Conservation (phyloP, 2,888 invertebrate species). For the Gibbula magus region DNA sequence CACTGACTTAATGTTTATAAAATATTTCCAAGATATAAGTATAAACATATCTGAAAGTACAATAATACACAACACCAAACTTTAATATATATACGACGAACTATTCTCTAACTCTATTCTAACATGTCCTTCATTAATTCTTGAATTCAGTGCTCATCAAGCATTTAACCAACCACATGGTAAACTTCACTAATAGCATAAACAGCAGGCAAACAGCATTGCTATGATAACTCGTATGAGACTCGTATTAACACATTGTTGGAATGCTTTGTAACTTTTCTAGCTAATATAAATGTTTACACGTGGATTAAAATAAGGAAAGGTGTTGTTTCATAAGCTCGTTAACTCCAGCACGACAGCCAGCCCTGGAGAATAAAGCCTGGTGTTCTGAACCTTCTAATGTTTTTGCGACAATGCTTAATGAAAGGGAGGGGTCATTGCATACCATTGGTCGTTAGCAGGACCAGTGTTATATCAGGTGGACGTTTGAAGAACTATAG, state of each 20-base stretch:
- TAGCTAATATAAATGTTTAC: background rate
- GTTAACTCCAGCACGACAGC: background rate
- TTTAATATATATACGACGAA: too few species aligned
- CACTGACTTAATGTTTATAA: too few species aligned
- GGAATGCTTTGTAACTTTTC: background rate
- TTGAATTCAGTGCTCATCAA: too few species aligned
- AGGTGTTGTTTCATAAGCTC: background rate
- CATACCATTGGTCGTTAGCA: background rate
- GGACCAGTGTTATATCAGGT: background rate
- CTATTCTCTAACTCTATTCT: too few species aligned
- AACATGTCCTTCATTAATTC: too few species aligned
- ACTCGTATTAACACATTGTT: background rate
- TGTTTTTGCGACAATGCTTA: slow-evolving; percentile 8
- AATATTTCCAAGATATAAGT: too few species aligned
- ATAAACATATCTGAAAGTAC: too few species aligned
- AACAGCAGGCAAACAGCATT: too few species aligned
- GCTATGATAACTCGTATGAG: background rate
- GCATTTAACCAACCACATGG: too few species aligned
- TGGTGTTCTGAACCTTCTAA: background rate
- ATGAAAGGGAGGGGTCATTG: slow-evolving; percentile 15
- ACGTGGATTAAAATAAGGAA: background rate
- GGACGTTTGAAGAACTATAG: background rate
- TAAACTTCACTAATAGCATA: too few species aligned
- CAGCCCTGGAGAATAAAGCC: background rate
- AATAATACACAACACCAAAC: too few species aligned